Conservation (phyloP, 1,140 invertebrate species). For the Papilio xuthus region DNA sequence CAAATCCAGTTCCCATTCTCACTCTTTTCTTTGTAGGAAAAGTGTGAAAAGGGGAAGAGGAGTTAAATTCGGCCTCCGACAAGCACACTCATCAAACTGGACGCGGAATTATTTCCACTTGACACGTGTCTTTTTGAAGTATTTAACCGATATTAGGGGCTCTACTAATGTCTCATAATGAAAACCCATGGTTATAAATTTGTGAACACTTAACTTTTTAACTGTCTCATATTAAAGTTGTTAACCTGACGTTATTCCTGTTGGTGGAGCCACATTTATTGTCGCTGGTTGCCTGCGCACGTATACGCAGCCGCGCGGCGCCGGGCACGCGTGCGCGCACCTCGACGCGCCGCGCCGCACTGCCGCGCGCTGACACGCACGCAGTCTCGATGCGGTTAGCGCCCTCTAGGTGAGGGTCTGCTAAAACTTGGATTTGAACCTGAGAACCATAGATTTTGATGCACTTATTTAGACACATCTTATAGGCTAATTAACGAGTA, state of each 20-base stretch:
- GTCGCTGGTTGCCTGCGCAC: constrained; percentile 44
- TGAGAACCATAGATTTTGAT: constrained; percentile 34
- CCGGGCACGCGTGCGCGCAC: constrained; percentile 48
- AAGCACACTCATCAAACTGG: too few relatives aligned
- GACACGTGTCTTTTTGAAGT: too few relatives aligned
- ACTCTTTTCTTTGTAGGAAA: too few relatives aligned
- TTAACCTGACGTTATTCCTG: constrained; percentile 21
- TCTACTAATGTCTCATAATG: too few relatives aligned
- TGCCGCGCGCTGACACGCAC: constrained; percentile 50
- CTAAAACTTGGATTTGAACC: constrained; percentile 58
- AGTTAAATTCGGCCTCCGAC: too few relatives aligned
- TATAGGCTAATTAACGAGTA: too few relatives aligned
- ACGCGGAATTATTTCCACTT: too few relatives aligned
- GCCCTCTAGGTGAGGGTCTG: constrained; percentile 49
- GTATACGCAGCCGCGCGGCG: constrained; percentile 45
- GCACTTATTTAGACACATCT: background rate
- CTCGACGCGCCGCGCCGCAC: constrained; percentile 47
- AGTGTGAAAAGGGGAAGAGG: too few relatives aligned
- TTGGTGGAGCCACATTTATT: constrained; percentile 43
- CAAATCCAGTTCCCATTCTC: too few relatives aligned
- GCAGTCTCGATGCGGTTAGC: constrained; percentile 43
- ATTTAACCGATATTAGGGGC: too few relatives aligned
- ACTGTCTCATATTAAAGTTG: background rate
- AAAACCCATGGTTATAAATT: too few relatives aligned
- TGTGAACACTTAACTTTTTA: background rate